Evolutionary conservation across 2,888 invertebrate species (phyloP).

Genomic region (Sinelater perroti): DNA sequence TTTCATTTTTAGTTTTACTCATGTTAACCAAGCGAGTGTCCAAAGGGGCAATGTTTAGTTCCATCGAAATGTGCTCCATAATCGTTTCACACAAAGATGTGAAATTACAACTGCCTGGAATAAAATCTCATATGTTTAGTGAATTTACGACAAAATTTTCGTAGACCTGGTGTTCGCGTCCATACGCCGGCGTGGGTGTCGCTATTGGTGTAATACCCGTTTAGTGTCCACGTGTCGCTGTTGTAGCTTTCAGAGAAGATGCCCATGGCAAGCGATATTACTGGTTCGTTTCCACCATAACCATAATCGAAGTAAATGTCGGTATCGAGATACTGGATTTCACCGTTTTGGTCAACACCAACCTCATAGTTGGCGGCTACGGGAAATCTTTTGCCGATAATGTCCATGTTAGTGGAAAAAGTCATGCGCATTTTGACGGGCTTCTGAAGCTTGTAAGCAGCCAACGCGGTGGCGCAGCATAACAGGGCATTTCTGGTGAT

Average conservation of each 20-base stretch:
- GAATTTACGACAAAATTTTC: too few species aligned
- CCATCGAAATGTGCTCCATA: conserved; percentile 72
- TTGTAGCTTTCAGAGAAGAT: conserved; percentile 70
- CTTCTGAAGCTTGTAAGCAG: conserved; percentile 67
- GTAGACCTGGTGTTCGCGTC: conserved; percentile 72
- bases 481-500: conserved; percentile 69
- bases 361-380: conserved; percentile 72
- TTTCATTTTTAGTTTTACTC: conserved; percentile 49
- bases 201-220: conserved; percentile 64
- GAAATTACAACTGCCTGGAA: too few species aligned
- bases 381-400: conserved; percentile 73
- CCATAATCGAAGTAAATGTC: conserved; percentile 67
- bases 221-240: conserved; percentile 61
- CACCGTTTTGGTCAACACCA: conserved; percentile 69
- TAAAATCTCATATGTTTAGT: too few species aligned
- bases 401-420: conserved; percentile 76
- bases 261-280: conserved; percentile 51
- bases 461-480: conserved; percentile 75
- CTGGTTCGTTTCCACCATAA: conserved; percentile 64
- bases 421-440: conserved; percentile 77
- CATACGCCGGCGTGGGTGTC: conserved; percentile 72
- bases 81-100: conserved; percentile 70
- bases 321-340: conserved; percentile 71
- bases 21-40: conserved; percentile 68
- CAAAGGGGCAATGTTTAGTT: conserved; percentile 65